These are phyloP conservation scores for Hypsibius dujardini DNA, from an alignment of 1,140 invertebrate species.

Conservation along the genomic window DNA sequence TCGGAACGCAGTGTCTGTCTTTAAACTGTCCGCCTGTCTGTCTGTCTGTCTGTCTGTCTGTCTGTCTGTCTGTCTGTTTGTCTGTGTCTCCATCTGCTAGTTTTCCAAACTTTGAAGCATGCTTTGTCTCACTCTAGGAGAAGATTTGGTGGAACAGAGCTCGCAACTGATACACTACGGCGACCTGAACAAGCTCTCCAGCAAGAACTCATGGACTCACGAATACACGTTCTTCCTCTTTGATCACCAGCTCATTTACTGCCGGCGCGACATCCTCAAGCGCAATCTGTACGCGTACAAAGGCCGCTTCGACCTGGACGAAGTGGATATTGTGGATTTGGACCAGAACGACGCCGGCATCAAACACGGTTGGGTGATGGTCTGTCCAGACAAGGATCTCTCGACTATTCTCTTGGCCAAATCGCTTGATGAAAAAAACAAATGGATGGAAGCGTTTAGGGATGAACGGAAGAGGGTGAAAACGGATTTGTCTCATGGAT, in stretches of 20 bases:
- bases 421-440: conserved; percentile 44
- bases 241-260: conserved; percentile 67
- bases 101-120: background rate
- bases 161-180: conserved; percentile 61
- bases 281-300: conserved; percentile 61
- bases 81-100: background rate
- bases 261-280: conserved; percentile 55
- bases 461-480: conserved; percentile 32
- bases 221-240: conserved; percentile 68
- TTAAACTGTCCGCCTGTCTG: background rate
- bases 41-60: too few relatives aligned
- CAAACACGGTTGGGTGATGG: conserved; percentile 47
- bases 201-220: conserved; percentile 54
- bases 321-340: conserved; percentile 34
- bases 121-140: conserved; percentile 36
- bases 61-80: background rate
- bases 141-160: conserved; percentile 56
- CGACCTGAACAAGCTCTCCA: conserved; percentile 57
- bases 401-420: conserved; percentile 50
- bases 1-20: conserved; percentile 23
- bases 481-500: conserved; percentile 28
- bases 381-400: conserved; percentile 44
- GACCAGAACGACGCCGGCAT: conserved; percentile 29
- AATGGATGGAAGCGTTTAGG: conserved; percentile 48
- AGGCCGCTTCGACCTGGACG: conserved; percentile 56